These are phyloP conservation scores for Melanaphis sacchari DNA, from an alignment of 1,140 invertebrate genomes.

Conservation along the genomic window DNA sequence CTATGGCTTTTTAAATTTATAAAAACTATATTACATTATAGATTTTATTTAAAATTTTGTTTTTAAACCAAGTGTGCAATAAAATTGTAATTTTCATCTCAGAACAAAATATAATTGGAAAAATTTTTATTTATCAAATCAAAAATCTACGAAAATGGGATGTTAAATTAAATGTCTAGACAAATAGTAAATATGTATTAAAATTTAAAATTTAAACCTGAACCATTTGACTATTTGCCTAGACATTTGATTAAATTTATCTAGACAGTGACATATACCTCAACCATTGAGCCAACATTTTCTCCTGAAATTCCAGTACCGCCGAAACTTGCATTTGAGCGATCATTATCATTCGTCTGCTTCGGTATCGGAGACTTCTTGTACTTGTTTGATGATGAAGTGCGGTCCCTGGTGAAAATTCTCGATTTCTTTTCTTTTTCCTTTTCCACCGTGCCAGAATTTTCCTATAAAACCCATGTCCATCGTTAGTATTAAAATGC, in stretches of 20 bases:
- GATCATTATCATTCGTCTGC: background rate
- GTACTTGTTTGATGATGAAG: constrained; percentile 60
- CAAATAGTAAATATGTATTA: background rate
- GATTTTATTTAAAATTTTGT: background rate
- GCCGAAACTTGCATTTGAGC: background rate
- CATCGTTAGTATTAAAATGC: background rate
- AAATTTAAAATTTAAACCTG: background rate
- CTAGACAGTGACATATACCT: background rate
- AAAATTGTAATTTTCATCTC: background rate
- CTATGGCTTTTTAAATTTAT: background rate
- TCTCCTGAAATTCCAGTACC: background rate
- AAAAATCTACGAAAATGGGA: too few relatives aligned
- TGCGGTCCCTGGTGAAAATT: constrained; percentile 61
- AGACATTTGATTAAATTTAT: background rate
- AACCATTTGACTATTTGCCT: background rate
- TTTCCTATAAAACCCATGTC: background rate
- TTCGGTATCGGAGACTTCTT: constrained; percentile 58
- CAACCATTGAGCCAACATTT: background rate
- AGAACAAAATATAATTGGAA: background rate
- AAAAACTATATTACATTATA: background rate
- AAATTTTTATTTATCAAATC: background rate
- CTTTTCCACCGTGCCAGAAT: background rate
- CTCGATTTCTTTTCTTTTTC: constrained; percentile 61
- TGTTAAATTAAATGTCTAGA: background rate
- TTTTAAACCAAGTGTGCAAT: background rate